Evolutionary conservation across 2,113 vertebrate genomes (phyloP).

Genomic region (Prolemur simus): DNA sequence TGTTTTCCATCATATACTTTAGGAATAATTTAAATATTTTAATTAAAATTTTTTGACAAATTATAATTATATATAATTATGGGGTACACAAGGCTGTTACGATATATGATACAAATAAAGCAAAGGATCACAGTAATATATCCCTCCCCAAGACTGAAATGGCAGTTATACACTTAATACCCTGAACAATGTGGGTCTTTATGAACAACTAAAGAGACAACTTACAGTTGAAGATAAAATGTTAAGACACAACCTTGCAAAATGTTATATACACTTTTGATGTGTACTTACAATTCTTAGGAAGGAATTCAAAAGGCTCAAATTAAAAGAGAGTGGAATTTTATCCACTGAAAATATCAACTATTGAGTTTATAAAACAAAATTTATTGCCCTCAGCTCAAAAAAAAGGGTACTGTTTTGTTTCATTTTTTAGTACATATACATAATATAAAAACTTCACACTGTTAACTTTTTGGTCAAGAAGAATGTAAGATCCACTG

Average conservation of each 20-base stretch:
- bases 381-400: background rate
- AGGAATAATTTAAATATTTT: constrained; percentile 7
- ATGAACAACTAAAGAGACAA: background rate
- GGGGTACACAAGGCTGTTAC: background rate
- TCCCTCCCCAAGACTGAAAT: background rate
- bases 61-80: background rate
- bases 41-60: background rate
- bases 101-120: background rate
- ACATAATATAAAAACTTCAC: background rate
- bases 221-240: background rate
- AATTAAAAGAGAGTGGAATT: background rate
- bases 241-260: background rate
- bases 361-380: background rate
- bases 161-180: background rate
- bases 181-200: background rate
- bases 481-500: background rate
- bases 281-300: background rate
- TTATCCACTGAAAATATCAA: background rate
- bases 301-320: background rate
- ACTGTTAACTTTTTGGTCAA: background rate
- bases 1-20: background rate
- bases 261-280: background rate
- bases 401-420: background rate
- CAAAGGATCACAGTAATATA: background rate
- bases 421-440: background rate